These are phyloP conservation scores for Passer domesticus DNA, from an alignment of 2,113 vertebrate species.

Conservation along the genomic window DNA sequence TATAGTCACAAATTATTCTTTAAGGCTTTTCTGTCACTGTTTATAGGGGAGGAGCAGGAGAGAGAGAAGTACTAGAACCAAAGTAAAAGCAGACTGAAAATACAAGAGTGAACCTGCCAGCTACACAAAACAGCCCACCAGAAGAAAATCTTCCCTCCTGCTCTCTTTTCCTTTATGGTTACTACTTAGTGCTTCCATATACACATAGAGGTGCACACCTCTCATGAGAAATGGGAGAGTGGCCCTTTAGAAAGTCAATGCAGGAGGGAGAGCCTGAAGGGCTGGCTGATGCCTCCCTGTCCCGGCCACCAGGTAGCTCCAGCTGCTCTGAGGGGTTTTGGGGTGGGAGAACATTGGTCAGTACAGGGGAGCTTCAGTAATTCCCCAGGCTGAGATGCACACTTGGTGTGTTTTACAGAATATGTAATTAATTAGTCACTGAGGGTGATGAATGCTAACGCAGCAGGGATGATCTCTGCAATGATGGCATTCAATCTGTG, in stretches of 20 bases:
- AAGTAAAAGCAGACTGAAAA: neutral
- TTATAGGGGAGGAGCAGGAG: neutral
- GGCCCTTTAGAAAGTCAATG: neutral
- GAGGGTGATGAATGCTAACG: rapidly evolving
- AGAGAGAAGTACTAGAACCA: neutral
- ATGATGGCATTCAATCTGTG: neutral
- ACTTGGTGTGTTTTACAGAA: neutral
- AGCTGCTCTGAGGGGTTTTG: neutral
- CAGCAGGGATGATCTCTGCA: rapidly evolving
- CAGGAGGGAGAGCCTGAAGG: neutral
- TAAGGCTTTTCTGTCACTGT: neutral
- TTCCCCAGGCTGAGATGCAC: neutral
- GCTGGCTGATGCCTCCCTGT: neutral
- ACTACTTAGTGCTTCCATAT: neutral
- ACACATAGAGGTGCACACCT: neutral
- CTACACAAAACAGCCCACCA: neutral
- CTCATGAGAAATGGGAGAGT: neutral
- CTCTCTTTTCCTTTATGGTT: neutral
- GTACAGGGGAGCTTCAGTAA: neutral
- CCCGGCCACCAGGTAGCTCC: neutral
- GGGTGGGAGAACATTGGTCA: neutral
- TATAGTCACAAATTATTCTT: neutral
- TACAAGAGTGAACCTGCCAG: neutral
- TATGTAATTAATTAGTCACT: neutral
- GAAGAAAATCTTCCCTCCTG: neutral